Conservation (phyloP, 2,797 vertebrate species). For the Sardinella longiceps region DNA sequence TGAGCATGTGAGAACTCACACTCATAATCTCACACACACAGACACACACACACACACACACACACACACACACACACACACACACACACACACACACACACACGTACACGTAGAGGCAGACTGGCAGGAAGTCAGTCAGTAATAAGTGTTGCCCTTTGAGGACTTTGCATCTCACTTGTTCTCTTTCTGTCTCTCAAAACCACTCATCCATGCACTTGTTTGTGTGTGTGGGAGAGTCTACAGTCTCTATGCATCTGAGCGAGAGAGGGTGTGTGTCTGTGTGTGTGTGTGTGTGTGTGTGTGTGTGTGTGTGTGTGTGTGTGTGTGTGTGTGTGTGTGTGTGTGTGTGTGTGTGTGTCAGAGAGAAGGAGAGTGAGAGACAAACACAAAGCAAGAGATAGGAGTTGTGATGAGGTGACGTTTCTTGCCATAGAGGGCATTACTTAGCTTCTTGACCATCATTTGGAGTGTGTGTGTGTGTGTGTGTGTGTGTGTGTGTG, state of each 20-base stretch:
- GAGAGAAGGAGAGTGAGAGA: too few relatives aligned
- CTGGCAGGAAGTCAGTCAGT: constrained; percentile 21
- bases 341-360: not conserved
- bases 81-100: constrained; percentile 38
- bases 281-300: constrained; percentile 8
- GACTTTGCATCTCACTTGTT: not conserved
- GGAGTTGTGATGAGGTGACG: too few relatives aligned
- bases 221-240: constrained; percentile 72
- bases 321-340: not conserved
- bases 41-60: not conserved
- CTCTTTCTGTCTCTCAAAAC: constrained; percentile 24
- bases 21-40: not conserved
- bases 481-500: constrained; percentile 5
- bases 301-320: constrained; percentile 19
- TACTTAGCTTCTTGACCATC: not conserved
- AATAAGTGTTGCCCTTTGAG: constrained; percentile 35
- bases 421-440: too few relatives aligned
- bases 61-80: constrained; percentile 32
- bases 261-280: not conserved
- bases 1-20: not conserved
- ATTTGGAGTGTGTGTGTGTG: not conserved
- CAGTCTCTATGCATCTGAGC: not conserved
- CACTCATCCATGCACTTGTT: constrained; percentile 69
- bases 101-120: not conserved
- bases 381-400: too few relatives aligned